phyloP scores from a whole-genome alignment of 2,888 invertebrate species.

The Apamea anceps region DNA sequence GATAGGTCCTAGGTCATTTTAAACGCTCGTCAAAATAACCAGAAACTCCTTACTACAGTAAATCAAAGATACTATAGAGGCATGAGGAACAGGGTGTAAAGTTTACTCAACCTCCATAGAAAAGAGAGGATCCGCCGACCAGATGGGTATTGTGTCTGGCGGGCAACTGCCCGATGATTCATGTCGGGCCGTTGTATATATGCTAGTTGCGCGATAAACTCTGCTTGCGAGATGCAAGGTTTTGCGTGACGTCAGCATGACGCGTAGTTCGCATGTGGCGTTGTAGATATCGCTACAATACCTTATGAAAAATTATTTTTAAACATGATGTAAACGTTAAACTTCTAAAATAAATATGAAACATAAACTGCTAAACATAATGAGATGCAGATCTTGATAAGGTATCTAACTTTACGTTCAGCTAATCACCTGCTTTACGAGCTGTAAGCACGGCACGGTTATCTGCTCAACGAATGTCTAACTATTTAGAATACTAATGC shows the following conservation, averaged over 20 bases:
- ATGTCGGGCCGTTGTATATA: no score
- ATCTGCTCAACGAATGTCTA: slow-evolving; percentile 19
- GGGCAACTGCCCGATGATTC: no score
- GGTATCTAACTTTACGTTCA: slow-evolving; percentile 30
- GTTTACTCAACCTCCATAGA: no score
- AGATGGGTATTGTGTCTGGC: no score
- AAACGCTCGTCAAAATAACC: neutral
- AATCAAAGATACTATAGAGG: neutral
- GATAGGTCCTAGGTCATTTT: neutral
- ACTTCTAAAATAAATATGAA: slow-evolving; percentile 14
- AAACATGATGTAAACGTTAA: neutral
- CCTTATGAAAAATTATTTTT: neutral
- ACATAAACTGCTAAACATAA: slow-evolving; percentile 6
- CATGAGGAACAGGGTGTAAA: no score
- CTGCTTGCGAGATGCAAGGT: no score
- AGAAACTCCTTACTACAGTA: neutral
- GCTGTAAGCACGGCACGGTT: slow-evolving; percentile 27
- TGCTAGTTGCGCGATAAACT: no score
- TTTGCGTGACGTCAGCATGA: no score
- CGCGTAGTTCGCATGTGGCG: no score
- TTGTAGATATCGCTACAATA: no score
- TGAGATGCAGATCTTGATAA: slow-evolving; percentile 35
- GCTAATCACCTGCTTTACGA: slow-evolving; percentile 37
- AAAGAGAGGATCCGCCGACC: no score
- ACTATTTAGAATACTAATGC: slow-evolving; percentile 19